Evolutionary conservation across 2,888 invertebrate genomes (phyloP).

Genomic region (Aromia moschata): DNA sequence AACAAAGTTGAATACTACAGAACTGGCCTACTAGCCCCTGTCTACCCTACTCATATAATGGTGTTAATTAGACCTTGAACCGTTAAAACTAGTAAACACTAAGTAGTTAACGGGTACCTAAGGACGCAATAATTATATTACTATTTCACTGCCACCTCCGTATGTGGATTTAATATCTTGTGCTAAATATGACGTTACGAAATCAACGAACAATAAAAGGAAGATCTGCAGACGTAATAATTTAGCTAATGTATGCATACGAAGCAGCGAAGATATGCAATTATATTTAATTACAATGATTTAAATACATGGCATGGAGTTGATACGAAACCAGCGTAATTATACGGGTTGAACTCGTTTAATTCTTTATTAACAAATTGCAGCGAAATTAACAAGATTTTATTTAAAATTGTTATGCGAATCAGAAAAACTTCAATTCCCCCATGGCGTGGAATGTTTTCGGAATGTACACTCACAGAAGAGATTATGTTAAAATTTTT

Average conservation of each 20-base stretch:
- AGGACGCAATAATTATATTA: too few relatives aligned
- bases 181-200: not conserved
- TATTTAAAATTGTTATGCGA: slow-evolving; percentile 6
- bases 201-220: slow-evolving; percentile 3
- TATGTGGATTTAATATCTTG: too few relatives aligned
- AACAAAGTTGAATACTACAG: too few relatives aligned
- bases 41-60: too few relatives aligned
- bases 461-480: too few relatives aligned
- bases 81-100: too few relatives aligned
- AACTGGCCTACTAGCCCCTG: too few relatives aligned
- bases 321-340: slow-evolving; percentile 22
- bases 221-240: slow-evolving; percentile 9
- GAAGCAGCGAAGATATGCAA: slow-evolving; percentile 26
- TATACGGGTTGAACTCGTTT: slow-evolving; percentile 27
- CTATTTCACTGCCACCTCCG: too few relatives aligned
- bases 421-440: not conserved
- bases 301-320: slow-evolving; percentile 31
- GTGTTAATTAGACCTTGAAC: too few relatives aligned
- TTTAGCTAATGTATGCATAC: slow-evolving; percentile 22
- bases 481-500: too few relatives aligned
- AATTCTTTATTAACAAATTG: slow-evolving; percentile 30
- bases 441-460: too few relatives aligned
- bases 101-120: too few relatives aligned
- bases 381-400: slow-evolving; percentile 18
- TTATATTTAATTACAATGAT: slow-evolving; percentile 39